phyloP scores from a whole-genome alignment of 2,797 vertebrate genomes.

The Artibeus jamaicensis region DNA sequence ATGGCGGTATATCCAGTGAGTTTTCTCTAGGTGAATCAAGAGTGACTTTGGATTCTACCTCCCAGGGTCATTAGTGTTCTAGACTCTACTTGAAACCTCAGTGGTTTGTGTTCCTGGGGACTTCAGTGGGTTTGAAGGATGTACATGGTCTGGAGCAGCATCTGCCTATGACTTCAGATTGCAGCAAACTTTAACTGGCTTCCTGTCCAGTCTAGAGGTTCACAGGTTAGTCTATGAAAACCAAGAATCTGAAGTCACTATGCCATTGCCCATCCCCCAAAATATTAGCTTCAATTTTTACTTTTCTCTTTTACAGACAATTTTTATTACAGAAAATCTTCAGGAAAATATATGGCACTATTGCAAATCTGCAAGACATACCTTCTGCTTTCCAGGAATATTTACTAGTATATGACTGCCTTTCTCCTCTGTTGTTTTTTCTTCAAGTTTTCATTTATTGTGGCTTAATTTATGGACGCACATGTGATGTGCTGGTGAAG shows the following conservation, averaged over 20 bases:
- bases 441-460: background rate
- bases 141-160: background rate
- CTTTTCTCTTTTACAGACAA: background rate
- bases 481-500: background rate
- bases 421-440: background rate
- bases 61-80: background rate
- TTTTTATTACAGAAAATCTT: background rate
- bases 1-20: accelerated
- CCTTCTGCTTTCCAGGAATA: background rate
- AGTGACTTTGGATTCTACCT: background rate
- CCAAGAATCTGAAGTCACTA: background rate
- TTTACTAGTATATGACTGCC: background rate
- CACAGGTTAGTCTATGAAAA: background rate
- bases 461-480: background rate
- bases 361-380: background rate
- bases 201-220: background rate
- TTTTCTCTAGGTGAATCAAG: background rate
- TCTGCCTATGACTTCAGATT: background rate
- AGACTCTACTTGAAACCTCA: background rate
- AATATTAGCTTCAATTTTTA: background rate
- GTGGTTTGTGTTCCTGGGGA: background rate
- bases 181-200: background rate
- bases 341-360: background rate
- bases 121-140: background rate
- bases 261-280: background rate